Evolutionary conservation across 2,797 vertebrate species (phyloP), one percentile per base, ranked within the genome.

Genomic region (Rhabdomys pumilio): DNA sequence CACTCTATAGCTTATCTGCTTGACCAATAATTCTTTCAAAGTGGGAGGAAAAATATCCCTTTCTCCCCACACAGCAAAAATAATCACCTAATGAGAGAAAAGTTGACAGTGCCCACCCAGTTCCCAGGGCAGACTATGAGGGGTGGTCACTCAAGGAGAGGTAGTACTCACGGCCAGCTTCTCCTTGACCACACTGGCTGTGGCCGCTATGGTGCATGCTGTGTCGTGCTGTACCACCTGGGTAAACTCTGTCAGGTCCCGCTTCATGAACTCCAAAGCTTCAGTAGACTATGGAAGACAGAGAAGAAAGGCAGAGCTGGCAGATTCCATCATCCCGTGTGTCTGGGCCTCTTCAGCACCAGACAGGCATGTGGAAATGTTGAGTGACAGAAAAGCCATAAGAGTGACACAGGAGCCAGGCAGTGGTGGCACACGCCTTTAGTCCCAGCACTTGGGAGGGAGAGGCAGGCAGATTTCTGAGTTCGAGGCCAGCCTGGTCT

Each of bases 211-310:
- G 4, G 99, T 99, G 97, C 99, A 99, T 38, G 99, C 98, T 0
- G 99, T 99, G 98, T 99, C 99, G 98, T 99, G 99, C 98, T 99
- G 99, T 65, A 99, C 99, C 69, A 99, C 99, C 53, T 99, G 99
- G 1, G 99, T 99, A 97, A 99, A 99, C 98, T 99, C 99, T 0
- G 99, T 99, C 98, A 99, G 98, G 98, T 99, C 99, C 97, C 99
- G 98, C 91, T 99, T 99, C 98, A 99, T 98, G 98, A 99, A 99
- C 44, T 99, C 99, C 98, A 99, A 98, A 80, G 99, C 99, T 98
- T 99, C 99, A 6, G 99, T 98, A 89, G 99, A 99, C 99, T 99
- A 98, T 0, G 94, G 73, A 90, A 91, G 65, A 29, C 2, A 90
- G n/a, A 98, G 2, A 86, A 0, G 29, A 19, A 26, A 61, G 79